Base-by-base conservation (phyloP, 2,888 invertebrate species). In the Cephus runcator region DNA sequence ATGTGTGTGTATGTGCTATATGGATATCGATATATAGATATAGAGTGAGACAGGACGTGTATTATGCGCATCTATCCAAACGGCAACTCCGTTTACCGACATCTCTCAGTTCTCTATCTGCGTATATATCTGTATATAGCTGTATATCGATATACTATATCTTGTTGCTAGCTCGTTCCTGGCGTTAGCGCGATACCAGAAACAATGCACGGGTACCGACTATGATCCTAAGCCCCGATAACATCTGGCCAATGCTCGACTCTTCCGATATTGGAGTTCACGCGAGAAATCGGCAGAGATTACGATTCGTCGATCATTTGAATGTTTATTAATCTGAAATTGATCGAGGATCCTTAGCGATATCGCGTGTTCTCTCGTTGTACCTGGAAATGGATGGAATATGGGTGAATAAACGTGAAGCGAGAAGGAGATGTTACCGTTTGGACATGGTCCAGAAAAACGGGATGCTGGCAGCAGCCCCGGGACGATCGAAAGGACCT, bases 151-250 rank as follows among this genome's bases (percentile, higher is more conserved):
- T 56, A 23, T 56, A 56, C 56, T 56, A 56, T 56, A 56, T 56
- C 23, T 56, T 9, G 23, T 56, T 56, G 56, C 56, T 56, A 56
- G 33, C 31, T 71, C 71, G 31, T 71, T 34, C 12, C 71, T 71
- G 71, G 12, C 31, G 31, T 86, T 87, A 85, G 84, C 83, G 84
- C 82, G 84, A 84, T 84, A 86, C 85, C 84, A 82, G 86, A 83
- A 87, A 87, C 86, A 86, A 86, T 87, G 83, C 81, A 78, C 79
- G 81, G 80, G 78, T 80, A 79, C 83, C 85, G 84, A 85, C 81
- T 87, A 87, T 87, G 83, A 83, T 40, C 34, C 81, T 73, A 56
- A 56, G 31, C 69, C 79, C 85, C 77, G 85, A 85, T 85, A 84
- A 76, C 40, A 85, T 85, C 85, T 84, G 79, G 82, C 83, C 83